A percentile compares a stretch with the other conserved stretches of the same genome.
These are phyloP conservation scores for Amblyteles armatorius DNA, from an alignment of 2,888 invertebrate species.

Conservation along the genomic window DNA sequence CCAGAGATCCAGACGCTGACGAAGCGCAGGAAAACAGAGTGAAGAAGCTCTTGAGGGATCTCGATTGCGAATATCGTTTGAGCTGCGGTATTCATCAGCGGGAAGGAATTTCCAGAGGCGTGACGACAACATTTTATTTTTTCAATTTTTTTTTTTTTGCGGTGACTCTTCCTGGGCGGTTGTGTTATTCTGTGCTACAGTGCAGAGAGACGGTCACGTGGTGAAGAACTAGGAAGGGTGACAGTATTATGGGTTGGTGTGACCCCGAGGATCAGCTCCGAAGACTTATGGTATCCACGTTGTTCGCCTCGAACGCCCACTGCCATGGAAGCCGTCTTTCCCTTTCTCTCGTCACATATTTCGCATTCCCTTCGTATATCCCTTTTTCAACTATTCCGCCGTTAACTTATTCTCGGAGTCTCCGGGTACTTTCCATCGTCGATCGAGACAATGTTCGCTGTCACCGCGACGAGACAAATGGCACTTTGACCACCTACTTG, in stretches of 20 bases:
- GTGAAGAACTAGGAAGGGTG: slow-evolving; percentile 16
- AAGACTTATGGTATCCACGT: slow-evolving; percentile 46
- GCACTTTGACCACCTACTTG: slow-evolving; percentile 39
- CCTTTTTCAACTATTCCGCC: background rate
- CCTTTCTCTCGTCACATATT: slow-evolving; percentile 10
- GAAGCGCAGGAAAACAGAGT: background rate
- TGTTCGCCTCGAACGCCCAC: slow-evolving; percentile 36
- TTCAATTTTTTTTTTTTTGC: slow-evolving; percentile 23
- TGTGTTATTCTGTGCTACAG: slow-evolving; percentile 19
- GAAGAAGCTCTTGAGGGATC: background rate
- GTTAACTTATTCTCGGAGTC: background rate
- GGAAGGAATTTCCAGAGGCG: slow-evolving; percentile 47
- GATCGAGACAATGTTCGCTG: slow-evolving; percentile 18
- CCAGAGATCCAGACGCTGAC: slow-evolving; percentile 9
- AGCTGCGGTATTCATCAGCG: slow-evolving; percentile 18
- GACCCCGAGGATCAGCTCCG: slow-evolving; percentile 51
- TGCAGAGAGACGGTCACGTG: background rate
- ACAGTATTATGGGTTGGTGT: slow-evolving; percentile 58
- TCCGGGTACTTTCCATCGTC: slow-evolving; percentile 16
- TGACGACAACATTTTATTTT: slow-evolving; percentile 35
- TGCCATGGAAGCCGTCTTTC: background rate
- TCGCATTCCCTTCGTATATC: slow-evolving; percentile 40
- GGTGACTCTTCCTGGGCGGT: slow-evolving; percentile 8
- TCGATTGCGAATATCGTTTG: slow-evolving; percentile 33
- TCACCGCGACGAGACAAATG: slow-evolving; percentile 54